Base-by-base conservation (phyloP, 2,888 invertebrate genomes). In the Muschampia plurimacula region DNA sequence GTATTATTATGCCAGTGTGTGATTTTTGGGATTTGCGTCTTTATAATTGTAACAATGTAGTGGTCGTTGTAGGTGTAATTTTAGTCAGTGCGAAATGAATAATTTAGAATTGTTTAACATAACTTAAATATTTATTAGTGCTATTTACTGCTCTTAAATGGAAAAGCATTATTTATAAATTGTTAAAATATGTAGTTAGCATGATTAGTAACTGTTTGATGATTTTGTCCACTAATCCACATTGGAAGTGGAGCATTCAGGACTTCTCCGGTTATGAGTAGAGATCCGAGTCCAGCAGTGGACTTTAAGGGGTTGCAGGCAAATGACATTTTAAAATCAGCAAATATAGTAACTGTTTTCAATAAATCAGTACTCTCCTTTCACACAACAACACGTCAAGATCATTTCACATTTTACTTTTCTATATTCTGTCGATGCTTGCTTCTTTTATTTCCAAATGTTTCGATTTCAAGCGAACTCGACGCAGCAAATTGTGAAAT, bases 401-500 rank as follows among this genome's bases (percentile, higher is more conserved):
- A 67, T 72, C 71, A 66, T 71, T 44, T 67, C 67, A 66, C 66
- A 71, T 72, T 72, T 67, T 63, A 49, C 67, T 55, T 72, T 67
- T 67, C 63, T 67, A 72, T 72, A 63, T 72, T 72, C 72, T 57
- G 67, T 72, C 72, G 49, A 52, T 59, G 67, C 62, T 63, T 59
- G 73, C 73, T 74, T 76, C 72, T 76, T 73, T 71, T 76, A 76
- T 76, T 76, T 76, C 74, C 71, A 22, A 22, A 70, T 74, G 75
- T 73, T 73, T 75, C 73, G 71, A 72, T 77, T 72, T 69, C 72
- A 69, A 75, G 76, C 69, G 76, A 75, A 72, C 69, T 73, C 68
- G 65, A 70, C 74, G 65, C 67, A 71, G 74, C 75, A 77, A 76
- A 75, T 76, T 76, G 77, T 76, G 75, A 74, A 77, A 74, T 75